These are phyloP conservation scores for Charaxes varanes DNA, from an alignment of 1,140 invertebrate genomes.

Conservation along the genomic window DNA sequence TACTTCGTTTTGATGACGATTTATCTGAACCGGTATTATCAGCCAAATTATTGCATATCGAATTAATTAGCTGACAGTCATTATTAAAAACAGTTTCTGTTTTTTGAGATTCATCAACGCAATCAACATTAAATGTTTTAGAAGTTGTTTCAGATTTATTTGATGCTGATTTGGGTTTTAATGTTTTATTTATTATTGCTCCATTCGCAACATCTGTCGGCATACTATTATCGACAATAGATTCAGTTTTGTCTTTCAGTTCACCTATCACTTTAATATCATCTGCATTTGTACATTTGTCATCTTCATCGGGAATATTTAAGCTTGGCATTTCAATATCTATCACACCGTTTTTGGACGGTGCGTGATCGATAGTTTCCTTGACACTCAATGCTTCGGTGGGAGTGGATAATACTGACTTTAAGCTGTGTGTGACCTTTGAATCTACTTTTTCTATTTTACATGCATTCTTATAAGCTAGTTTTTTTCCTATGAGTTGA, in stretches of 20 bases:
- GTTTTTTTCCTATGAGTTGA: constrained; percentile 56
- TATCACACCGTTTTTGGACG: constrained; percentile 21
- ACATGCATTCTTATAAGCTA: constrained; percentile 53
- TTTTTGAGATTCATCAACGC: constrained; percentile 31
- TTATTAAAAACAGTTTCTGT: constrained; percentile 9
- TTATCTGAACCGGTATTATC: constrained; percentile 13
- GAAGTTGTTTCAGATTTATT: constrained; percentile 20
- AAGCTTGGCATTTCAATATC: constrained; percentile 20
- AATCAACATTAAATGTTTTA: constrained; percentile 12
- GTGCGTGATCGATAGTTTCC: constrained; percentile 29
- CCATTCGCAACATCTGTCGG: constrained; percentile 14
- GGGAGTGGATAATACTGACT: constrained; percentile 61
- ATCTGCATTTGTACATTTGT: constrained; percentile 13
- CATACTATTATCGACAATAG: constrained; percentile 10
- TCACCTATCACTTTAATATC: constrained; percentile 28
- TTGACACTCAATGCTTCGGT: constrained; percentile 40
- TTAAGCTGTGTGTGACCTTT: constrained; percentile 50
- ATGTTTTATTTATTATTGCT: constrained; percentile 21
- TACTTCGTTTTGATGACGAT: constrained; percentile 16
- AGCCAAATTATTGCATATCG: constrained; percentile 1
- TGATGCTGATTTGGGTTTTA: constrained; percentile 20
- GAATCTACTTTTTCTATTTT: constrained; percentile 59
- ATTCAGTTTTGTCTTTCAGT: constrained; percentile 24
- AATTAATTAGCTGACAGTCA: constrained; percentile 5
- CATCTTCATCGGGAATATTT: constrained; percentile 19